These are phyloP conservation scores for Myrmophylax atrothorax DNA, from an alignment of 2,113 vertebrate species.

Conservation along the genomic window DNA sequence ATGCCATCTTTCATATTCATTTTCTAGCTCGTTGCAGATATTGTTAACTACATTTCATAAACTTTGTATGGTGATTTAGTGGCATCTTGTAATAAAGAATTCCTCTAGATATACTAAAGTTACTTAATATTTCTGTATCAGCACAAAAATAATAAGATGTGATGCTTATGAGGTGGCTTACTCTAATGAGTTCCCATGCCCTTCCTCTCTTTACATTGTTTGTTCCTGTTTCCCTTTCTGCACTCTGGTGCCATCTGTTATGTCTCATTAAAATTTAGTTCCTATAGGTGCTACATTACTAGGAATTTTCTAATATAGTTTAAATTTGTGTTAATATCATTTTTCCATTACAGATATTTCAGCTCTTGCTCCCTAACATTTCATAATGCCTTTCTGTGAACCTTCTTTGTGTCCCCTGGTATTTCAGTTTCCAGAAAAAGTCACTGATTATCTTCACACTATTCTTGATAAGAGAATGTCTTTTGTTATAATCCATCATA, in stretches of 20 bases:
- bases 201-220: background rate
- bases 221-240: background rate
- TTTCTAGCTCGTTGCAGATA: fast-evolving
- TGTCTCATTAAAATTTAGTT: background rate
- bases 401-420: background rate
- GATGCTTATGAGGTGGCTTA: background rate
- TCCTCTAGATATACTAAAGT: background rate
- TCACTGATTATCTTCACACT: background rate
- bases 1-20: background rate
- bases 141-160: background rate
- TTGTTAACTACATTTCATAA: background rate
- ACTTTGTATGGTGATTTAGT: background rate
- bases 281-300: background rate
- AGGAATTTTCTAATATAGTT: background rate
- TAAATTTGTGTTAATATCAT: background rate
- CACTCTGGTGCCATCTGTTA: background rate
- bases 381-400: background rate
- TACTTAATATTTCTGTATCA: background rate
- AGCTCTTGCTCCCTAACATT: background rate
- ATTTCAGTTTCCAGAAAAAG: background rate
- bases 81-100: background rate
- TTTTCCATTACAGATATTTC: background rate
- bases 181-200: background rate
- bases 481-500: background rate
- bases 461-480: background rate